A percentile compares a stretch with the other conserved stretches of the same genome.
Conservation (phyloP, 2,797 vertebrate species). For the Tiaroga cobitis region DNA sequence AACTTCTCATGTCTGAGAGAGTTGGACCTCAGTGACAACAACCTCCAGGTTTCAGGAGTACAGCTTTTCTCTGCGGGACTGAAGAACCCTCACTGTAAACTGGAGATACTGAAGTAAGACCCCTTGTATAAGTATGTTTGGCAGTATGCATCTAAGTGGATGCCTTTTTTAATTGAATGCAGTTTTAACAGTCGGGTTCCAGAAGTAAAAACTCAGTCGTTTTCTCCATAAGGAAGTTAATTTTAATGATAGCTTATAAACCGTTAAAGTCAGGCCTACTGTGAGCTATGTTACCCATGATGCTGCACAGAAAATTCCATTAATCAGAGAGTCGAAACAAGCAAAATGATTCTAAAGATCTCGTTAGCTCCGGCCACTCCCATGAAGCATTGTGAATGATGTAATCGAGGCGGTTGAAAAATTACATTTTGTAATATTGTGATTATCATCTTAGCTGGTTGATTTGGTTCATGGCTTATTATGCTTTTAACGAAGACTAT, state of each 20-base stretch:
- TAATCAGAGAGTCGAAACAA: no score
- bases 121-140: background rate
- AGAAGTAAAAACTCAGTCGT: background rate
- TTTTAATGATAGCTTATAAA: background rate
- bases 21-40: conserved; percentile 8
- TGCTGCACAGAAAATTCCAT: background rate
- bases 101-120: conserved; percentile 7
- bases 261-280: background rate
- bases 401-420: background rate
- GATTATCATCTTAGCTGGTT: background rate
- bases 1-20: background rate
- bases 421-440: background rate
- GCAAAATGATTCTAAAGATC: background rate
- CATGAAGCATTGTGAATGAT: background rate
- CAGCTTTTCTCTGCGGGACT: background rate
- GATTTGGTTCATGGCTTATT: background rate
- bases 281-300: background rate
- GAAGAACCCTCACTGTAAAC: background rate
- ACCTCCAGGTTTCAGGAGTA: background rate
- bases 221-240: background rate
- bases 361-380: background rate
- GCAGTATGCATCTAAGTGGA: background rate
- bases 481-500: background rate
- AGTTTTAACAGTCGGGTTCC: background rate
- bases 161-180: background rate